Conservation (phyloP, 2,113 vertebrate species). For the Montifringilla adamsi region DNA sequence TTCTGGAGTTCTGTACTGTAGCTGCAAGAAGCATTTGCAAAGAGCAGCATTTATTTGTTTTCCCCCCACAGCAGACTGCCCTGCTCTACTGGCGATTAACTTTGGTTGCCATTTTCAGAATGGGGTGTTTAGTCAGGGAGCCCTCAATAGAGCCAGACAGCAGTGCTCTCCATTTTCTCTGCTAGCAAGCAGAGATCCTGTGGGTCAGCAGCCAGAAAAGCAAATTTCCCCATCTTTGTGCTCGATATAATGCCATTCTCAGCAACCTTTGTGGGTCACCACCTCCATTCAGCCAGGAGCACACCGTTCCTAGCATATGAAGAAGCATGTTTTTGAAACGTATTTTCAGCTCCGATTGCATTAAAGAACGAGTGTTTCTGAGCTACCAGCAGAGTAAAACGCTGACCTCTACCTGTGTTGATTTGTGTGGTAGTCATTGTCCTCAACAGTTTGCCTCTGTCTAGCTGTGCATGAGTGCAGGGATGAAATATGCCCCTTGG, state of each 20-base stretch:
- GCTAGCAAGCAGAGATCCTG: neutral
- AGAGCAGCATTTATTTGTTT: neutral
- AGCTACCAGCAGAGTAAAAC: neutral
- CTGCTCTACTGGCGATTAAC: neutral
- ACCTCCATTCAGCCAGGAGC: neutral
- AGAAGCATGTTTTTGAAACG: neutral
- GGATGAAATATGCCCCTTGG: neutral
- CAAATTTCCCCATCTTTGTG: slow-evolving; percentile 1
- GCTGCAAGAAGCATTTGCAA: neutral
- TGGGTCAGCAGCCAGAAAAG: neutral
- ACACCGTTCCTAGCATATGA: neutral
- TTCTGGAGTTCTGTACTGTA: neutral
- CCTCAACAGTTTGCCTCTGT: neutral
- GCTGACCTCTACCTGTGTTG: neutral
- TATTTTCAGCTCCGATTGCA: neutral
- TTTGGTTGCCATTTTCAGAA: slow-evolving; percentile 11
- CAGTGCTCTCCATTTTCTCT: neutral
- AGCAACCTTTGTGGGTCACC: neutral
- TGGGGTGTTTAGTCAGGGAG: neutral
- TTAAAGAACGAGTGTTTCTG: neutral
- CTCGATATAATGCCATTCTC: neutral
- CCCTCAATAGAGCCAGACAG: neutral
- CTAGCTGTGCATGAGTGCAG: neutral
- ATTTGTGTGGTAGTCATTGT: neutral
- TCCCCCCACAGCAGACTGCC: neutral